Conservation (phyloP, 2,888 invertebrate genomes). For the Pemphredon lugubris region DNA sequence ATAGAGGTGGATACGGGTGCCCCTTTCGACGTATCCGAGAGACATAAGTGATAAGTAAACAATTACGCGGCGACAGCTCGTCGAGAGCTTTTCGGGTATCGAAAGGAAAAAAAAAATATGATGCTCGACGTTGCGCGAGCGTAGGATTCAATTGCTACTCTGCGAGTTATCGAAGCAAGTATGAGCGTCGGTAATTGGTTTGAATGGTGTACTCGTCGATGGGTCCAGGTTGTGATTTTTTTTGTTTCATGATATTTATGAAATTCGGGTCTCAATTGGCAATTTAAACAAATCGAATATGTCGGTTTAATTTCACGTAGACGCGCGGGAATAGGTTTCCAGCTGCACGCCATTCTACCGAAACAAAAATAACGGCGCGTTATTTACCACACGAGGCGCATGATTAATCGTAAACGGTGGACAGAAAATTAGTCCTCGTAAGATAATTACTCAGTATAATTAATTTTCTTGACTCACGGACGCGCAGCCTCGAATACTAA, state of each 20-base stretch:
- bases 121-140: no score
- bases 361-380: conserved; percentile 54
- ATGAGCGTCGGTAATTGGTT: no score
- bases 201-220: no score
- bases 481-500: conserved; percentile 73
- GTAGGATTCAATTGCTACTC: no score
- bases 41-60: not conserved
- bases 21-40: conserved; percentile 23
- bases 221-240: no score
- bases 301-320: not conserved
- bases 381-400: conserved; percentile 65
- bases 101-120: no score
- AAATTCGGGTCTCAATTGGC: no score
- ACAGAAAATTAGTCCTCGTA: conserved; percentile 76
- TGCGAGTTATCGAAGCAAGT: no score
- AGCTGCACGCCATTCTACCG: conserved; percentile 18
- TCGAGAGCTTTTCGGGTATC: no score
- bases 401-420: conserved; percentile 73
- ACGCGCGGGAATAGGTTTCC: not conserved
- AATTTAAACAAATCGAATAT: no score
- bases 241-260: no score
- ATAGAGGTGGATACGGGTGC: conserved; percentile 40
- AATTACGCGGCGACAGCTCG: no score
- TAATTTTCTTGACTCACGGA: conserved; percentile 72
- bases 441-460: conserved; percentile 76